Conservation (phyloP, 2,113 vertebrate species). For the Cebus imitator region DNA sequence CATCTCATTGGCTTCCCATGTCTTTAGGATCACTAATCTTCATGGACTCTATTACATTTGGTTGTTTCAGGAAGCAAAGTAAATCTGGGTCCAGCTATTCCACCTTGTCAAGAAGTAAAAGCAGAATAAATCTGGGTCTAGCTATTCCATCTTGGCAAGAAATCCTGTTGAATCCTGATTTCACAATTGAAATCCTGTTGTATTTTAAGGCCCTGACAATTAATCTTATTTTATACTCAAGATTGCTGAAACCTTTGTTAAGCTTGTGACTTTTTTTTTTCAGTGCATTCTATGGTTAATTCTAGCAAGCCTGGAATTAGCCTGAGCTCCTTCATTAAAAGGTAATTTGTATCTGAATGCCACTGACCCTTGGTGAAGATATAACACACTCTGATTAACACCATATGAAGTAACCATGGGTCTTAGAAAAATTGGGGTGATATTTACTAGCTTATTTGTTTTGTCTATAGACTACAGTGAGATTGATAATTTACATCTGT, state of each 20-base stretch:
- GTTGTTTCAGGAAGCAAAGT: neutral
- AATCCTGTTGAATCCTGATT: neutral
- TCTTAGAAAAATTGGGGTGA: neutral
- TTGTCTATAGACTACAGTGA: neutral
- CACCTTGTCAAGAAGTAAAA: neutral
- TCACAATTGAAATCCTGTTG: neutral
- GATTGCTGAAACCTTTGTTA: neutral
- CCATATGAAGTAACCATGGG: neutral
- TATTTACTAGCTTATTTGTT: neutral
- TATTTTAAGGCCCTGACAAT: neutral
- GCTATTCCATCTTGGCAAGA: neutral
- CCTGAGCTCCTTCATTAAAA: neutral
- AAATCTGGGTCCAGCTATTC: neutral
- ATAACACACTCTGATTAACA: neutral
- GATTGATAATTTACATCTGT: constrained; percentile 39
- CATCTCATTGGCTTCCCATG: neutral
- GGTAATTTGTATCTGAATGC: neutral
- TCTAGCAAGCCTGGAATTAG: neutral
- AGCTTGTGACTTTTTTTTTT: neutral
- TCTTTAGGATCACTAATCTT: neutral
- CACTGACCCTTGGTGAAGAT: neutral
- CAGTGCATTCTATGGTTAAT: neutral
- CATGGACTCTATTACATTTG: neutral
- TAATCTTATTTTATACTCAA: neutral
- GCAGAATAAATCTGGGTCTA: neutral